Evolutionary conservation across 2,888 invertebrate species (phyloP).

Genomic region (Ectemnius lituratus): DNA sequence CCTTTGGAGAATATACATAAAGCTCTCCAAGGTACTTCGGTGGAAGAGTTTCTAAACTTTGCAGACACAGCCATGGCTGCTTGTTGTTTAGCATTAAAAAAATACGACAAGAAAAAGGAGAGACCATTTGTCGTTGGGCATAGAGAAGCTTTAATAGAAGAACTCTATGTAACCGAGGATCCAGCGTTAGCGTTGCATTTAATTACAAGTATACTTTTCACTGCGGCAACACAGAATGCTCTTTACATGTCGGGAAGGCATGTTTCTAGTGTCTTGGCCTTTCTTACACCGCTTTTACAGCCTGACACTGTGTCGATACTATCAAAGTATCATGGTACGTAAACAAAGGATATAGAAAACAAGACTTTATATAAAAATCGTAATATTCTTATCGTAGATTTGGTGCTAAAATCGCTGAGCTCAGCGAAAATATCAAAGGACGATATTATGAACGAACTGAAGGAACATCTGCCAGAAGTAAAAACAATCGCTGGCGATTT

Average conservation of each 20-base stretch:
- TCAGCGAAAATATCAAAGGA: conserved; percentile 79
- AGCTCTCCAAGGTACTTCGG: conserved; percentile 83
- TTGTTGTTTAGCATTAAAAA: conserved; percentile 90
- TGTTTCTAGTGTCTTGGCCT: conserved; percentile 88
- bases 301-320: conserved; percentile 83
- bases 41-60: conserved; percentile 89
- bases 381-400: conserved; percentile 78
- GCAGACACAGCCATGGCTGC: conserved; percentile 85
- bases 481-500: conserved; percentile 80
- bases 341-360: conserved; percentile 19
- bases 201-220: conserved; percentile 88
- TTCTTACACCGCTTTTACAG: conserved; percentile 85
- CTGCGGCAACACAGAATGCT: conserved; percentile 88
- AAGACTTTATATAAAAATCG: not conserved
- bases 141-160: conserved; percentile 88
- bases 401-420: conserved; percentile 82
- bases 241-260: conserved; percentile 96
- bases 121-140: conserved; percentile 88
- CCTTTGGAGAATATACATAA: conserved; percentile 84
- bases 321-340: conserved; percentile 88
- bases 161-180: conserved; percentile 86
- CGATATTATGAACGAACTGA: conserved; percentile 79
- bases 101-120: conserved; percentile 93
- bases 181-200: conserved; percentile 89
- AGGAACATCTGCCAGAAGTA: conserved; percentile 78